Evolutionary conservation across 1,140 invertebrate genomes (phyloP).

Genomic region (Pogonus chalceus): DNA sequence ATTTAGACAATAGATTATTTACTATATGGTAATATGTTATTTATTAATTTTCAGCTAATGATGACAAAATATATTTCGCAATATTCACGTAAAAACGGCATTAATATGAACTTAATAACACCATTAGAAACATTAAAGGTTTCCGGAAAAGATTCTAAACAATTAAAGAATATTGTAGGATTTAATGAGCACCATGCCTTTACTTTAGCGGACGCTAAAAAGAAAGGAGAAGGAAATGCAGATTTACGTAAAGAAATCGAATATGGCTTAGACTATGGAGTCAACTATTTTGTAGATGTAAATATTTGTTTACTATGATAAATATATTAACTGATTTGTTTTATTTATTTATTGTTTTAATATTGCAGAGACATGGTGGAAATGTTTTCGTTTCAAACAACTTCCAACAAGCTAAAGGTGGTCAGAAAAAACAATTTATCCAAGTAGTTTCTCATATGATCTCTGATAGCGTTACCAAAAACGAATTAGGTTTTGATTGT

Average conservation of each 20-base stretch:
- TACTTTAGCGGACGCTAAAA: conserved; percentile 47
- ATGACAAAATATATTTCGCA: neutral
- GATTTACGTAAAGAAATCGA: conserved; percentile 40
- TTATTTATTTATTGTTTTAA: neutral
- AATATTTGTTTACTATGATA: neutral
- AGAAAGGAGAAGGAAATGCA: conserved; percentile 39
- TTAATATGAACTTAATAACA: conserved; percentile 26
- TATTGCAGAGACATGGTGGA: conserved; percentile 37
- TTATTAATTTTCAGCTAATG: neutral
- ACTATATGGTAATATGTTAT: neutral
- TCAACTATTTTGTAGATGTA: neutral
- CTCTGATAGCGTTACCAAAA: conserved; percentile 32
- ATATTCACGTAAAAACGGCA: conserved; percentile 19
- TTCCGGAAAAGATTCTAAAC: conserved; percentile 29
- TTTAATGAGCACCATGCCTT: conserved; percentile 42
- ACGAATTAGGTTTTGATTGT: conserved; percentile 42
- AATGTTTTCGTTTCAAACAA: conserved; percentile 42
- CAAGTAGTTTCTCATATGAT: conserved; percentile 39
- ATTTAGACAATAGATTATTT: neutral
- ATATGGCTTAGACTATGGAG: conserved; percentile 36
- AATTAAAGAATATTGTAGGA: conserved; percentile 37
- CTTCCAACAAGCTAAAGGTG: conserved; percentile 40
- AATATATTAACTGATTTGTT: neutral
- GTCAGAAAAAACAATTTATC: conserved; percentile 41
- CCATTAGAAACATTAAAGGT: conserved; percentile 21